A percentile compares a stretch with the other conserved stretches of the same genome.
These are phyloP conservation scores for Neostethus bicornis DNA, from an alignment of 2,797 vertebrate genomes.

Conservation along the genomic window DNA sequence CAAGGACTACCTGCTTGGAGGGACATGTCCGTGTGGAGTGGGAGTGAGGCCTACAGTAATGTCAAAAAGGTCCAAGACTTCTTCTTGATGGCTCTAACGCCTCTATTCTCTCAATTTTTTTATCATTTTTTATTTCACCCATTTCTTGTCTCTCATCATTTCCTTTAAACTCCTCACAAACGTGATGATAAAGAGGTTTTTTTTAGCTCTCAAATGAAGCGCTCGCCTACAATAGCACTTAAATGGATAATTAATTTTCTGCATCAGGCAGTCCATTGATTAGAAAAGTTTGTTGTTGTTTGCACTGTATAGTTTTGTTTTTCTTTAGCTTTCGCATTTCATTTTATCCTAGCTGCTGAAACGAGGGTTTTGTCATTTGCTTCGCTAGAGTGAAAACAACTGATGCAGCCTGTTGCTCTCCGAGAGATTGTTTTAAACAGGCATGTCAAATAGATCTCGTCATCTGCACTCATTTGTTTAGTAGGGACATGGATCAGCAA, in stretches of 20 bases:
- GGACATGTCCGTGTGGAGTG: conserved; percentile 50
- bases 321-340: conserved; percentile 19
- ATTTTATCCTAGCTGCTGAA: conserved; percentile 44
- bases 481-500: conserved; percentile 17
- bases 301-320: conserved; percentile 46
- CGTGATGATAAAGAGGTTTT: conserved; percentile 62
- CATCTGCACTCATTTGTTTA: conserved; percentile 1
- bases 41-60: conserved; percentile 47
- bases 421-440: conserved; percentile 31
- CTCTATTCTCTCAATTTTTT: conserved; percentile 1
- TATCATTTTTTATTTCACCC: conserved; percentile 10
- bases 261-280: conserved; percentile 62
- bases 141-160: neutral
- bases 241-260: conserved; percentile 58
- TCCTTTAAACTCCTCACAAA: conserved; percentile 44
- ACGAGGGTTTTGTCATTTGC: conserved; percentile 33
- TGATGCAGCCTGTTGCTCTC: conserved; percentile 25
- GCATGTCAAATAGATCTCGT: conserved; percentile 1
- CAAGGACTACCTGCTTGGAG: conserved; percentile 29
- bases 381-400: conserved; percentile 29
- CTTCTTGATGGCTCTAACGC: conserved; percentile 25
- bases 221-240: conserved; percentile 41
- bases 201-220: conserved; percentile 51
- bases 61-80: conserved; percentile 48
- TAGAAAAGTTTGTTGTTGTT: conserved; percentile 65